These are phyloP conservation scores for Drosophila obscura DNA, from an alignment of 1,140 invertebrate genomes.

Conservation along the genomic window DNA sequence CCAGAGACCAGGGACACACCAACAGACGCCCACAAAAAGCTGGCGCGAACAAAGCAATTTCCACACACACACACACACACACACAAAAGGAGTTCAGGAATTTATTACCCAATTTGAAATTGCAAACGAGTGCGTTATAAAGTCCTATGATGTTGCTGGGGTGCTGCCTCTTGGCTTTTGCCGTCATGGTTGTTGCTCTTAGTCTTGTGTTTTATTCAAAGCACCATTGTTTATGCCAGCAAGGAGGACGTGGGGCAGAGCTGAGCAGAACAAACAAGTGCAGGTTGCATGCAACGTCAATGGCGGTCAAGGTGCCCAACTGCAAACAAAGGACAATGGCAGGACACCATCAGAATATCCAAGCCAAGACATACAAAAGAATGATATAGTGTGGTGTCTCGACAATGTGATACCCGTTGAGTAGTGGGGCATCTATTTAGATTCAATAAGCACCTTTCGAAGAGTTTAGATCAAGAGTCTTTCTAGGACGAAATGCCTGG, in stretches of 20 bases:
- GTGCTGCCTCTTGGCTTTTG: slow-evolving; percentile 14
- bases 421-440: no score
- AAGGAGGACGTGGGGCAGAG: slow-evolving; percentile 1
- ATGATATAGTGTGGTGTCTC: no score
- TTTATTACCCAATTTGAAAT: slow-evolving; percentile 82
- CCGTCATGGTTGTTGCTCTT: slow-evolving; percentile 20
- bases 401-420: no score
- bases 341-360: background rate
- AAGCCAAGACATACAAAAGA: background rate
- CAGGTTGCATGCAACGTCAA: slow-evolving; percentile 42
- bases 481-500: no score
- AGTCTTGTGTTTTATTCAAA: slow-evolving; percentile 64
- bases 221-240: slow-evolving; percentile 65
- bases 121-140: slow-evolving; percentile 82
- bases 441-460: no score
- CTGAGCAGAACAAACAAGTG: slow-evolving; percentile 24
- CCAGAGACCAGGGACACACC: background rate
- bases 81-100: slow-evolving; percentile 53
- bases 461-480: no score
- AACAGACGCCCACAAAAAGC: slow-evolving; percentile 24
- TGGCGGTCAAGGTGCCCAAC: slow-evolving; percentile 48
- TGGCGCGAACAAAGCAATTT: slow-evolving; percentile 74
- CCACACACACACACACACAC: slow-evolving; percentile 24
- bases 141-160: slow-evolving; percentile 41
- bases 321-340: slow-evolving; percentile 49